Evolutionary conservation across 1,140 invertebrate genomes (phyloP), one percentile per base, ranked within the genome.

Genomic region (Zaprionus ghesquierei): DNA sequence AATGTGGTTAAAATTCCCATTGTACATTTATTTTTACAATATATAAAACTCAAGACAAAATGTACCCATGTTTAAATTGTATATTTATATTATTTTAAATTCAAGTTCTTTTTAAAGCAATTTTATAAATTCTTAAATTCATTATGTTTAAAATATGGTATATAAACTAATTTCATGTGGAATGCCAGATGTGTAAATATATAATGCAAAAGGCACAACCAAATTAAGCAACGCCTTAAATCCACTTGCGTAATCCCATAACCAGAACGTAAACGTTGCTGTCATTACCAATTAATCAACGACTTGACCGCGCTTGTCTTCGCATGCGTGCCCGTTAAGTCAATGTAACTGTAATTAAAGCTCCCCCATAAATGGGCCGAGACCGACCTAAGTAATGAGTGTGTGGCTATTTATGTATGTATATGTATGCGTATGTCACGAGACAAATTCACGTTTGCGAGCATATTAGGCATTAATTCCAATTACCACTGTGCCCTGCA

Each of bases 381-480:
- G 60, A 29, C 54, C 31, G 41, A 49, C 29, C 51, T 65, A 59
- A 62, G 49, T 51, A 49, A 41, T 63, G 53, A 33, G 44, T 20
- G 59, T 54, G 59, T 53, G 50, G 38, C 15, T 23, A 9, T 9
- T 25, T 50, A 38, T 38, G 35, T n/a, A n/a, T 49, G 22, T 23
- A 9, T 22, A 5, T 23, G 25, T 53, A 2, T 27, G 25, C n/a
- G 22, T 8, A 23, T 41, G 63, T 29, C 56, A 29, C 44, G 46
- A 54, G 27, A 38, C 31, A 79, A 51, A 51, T 61, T 63, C 59
- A 77, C 69, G 69, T 59, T 77, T 58, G 68, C 46, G 61, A 70
- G 62, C 54, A 72, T 74, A 75, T 74, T 51, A 62, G 64, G 77
- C 75, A 66, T 86, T 87, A 82, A 87, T 86, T 86, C 82, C 54